Conservation (phyloP, 2,888 invertebrate genomes). For the Dioctria linearis region DNA sequence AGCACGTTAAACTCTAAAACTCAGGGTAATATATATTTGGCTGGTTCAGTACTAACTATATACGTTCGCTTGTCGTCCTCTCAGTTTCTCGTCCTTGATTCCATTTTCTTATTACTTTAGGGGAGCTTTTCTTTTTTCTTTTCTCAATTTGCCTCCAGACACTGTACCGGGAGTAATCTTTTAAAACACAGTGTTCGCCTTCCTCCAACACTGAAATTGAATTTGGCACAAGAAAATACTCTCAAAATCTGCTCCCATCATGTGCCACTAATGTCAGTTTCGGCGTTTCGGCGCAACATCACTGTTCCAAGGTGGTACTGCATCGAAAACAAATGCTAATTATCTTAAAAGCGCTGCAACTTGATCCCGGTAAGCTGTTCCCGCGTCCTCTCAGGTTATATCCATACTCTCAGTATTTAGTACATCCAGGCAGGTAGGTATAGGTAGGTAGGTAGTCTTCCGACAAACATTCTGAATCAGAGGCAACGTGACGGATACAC, state of each 20-base stretch:
- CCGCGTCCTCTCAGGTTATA: background rate
- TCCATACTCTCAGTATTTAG: slow-evolving; percentile 17
- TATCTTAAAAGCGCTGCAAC: slow-evolving; percentile 46
- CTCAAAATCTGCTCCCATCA: background rate
- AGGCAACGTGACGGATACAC: background rate
- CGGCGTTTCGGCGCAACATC: background rate
- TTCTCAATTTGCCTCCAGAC: background rate
- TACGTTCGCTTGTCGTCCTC: no score
- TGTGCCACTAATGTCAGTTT: background rate
- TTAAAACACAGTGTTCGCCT: background rate
- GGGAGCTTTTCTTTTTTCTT: slow-evolving; percentile 6
- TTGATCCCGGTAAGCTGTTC: slow-evolving; percentile 38
- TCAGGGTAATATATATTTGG: slow-evolving; percentile 37
- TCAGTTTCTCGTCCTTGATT: background rate
- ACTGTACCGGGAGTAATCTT: slow-evolving; percentile 25
- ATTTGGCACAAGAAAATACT: slow-evolving; percentile 20
- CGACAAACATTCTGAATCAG: no score
- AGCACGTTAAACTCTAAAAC: slow-evolving; percentile 47
- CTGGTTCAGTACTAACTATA: slow-evolving; percentile 15
- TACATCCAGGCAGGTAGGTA: background rate
- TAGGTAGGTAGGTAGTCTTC: no score
- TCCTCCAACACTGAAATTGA: background rate
- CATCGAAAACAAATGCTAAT: slow-evolving; percentile 49
- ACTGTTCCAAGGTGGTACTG: slow-evolving; percentile 19
- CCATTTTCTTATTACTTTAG: slow-evolving; percentile 13